Base-by-base conservation (phyloP, 2,888 invertebrate genomes). In the Polia nebulosa region DNA sequence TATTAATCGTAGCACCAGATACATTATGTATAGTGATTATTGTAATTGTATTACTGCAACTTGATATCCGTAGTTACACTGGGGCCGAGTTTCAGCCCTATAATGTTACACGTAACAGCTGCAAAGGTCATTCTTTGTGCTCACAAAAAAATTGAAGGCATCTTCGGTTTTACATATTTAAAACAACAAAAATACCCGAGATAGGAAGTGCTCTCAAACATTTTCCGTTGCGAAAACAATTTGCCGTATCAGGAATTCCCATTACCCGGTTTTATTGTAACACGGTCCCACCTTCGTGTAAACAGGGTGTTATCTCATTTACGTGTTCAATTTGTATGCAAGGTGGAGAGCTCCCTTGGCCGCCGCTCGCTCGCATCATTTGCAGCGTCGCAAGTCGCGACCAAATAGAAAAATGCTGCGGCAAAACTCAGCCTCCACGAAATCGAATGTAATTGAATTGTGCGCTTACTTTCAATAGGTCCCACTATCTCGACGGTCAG, bases 281-380 rank as follows among this genome's bases (percentile, higher is more conserved):
- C 82, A 74, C 80, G 68, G 70, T 76, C 72, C 72, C 72, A 80
- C 82, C 79, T 81, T 78, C 78, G 74, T 80, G 80, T 86, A 86
- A 87, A 88, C 86, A 84, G 82, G 80, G 83, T 88, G 90, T 91
- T 91, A 91, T 91, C 91, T 91, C 92, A 94, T 94, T 94, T 93
- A 91, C 92, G 87, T 87, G 87, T 90, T 87, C 94, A 92, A 95
- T 95, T 94, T 94, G 93, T 95, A 95, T 95, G 94, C 94, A 94
- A 87, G 89, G 88, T 87, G 89, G 88, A 92, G 85, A 83, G 88
- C 87, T 93, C 93, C 93, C 94, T 81, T 84, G 91, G 88, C 87
- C 86, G 76, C 79, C 72, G 61, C 82, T 71, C 67, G 66, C 69
- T 72, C 76, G 76, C 78, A 79, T 81, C 81, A 83, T 84, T 85